Conservation (phyloP, 2,888 invertebrate genomes). For the Subacronicta megacephala region DNA sequence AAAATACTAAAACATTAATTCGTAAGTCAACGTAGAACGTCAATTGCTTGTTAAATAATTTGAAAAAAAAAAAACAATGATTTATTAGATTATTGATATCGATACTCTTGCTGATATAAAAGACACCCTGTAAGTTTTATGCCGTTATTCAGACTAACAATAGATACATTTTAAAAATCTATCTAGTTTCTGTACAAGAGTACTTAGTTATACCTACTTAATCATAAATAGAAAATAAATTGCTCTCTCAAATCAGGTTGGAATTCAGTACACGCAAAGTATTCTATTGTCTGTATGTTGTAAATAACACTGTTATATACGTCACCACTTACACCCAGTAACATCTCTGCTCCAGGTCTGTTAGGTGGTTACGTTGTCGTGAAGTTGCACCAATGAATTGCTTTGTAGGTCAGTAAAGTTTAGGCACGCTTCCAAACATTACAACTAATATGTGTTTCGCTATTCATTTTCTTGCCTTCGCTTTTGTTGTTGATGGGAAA, state of each 20-base stretch:
- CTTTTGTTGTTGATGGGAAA: slow-evolving; percentile 49
- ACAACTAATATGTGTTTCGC: slow-evolving; percentile 61
- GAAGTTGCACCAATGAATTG: slow-evolving; percentile 84
- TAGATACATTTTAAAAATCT: too few relatives aligned
- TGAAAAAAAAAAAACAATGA: too few relatives aligned
- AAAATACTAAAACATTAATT: too few relatives aligned
- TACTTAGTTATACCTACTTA: too few relatives aligned
- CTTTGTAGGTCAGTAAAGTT: slow-evolving; percentile 87
- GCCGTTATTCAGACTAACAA: too few relatives aligned
- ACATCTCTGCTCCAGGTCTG: slow-evolving; percentile 84
- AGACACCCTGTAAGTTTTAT: too few relatives aligned
- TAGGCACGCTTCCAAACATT: slow-evolving; percentile 75
- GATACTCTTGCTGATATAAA: too few relatives aligned
- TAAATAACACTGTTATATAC: slow-evolving; percentile 34
- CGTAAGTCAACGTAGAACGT: too few relatives aligned
- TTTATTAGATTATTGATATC: too few relatives aligned
- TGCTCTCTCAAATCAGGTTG: neutral
- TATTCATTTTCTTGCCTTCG: slow-evolving; percentile 61
- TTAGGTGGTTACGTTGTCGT: slow-evolving; percentile 85
- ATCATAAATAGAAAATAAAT: too few relatives aligned
- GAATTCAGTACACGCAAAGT: slow-evolving; percentile 1
- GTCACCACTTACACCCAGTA: slow-evolving; percentile 41
- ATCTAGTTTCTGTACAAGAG: too few relatives aligned
- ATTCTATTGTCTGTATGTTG: slow-evolving; percentile 17
- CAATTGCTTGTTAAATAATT: too few relatives aligned